A percentile compares a stretch with the other conserved stretches of the same genome.
These are phyloP conservation scores for Nylanderia fulva DNA, from an alignment of 1,140 invertebrate genomes.

Conservation along the genomic window DNA sequence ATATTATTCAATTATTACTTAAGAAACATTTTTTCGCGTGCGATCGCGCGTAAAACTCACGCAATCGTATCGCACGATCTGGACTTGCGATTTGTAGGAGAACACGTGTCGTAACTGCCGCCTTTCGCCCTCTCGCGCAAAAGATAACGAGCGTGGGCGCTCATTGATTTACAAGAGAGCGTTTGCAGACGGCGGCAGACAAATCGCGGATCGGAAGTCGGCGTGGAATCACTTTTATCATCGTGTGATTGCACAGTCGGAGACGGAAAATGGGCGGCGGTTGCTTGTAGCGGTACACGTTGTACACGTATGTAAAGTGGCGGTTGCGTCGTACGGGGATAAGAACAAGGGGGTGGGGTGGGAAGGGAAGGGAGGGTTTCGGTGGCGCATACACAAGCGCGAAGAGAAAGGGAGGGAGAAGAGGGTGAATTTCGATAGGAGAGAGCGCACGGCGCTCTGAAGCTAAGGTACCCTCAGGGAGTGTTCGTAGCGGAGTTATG, in stretches of 20 bases:
- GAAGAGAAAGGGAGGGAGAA: not conserved
- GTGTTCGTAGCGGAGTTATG: conserved; percentile 80
- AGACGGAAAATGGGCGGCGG: conserved; percentile 47
- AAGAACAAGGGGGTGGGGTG: conserved; percentile 33
- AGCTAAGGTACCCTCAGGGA: conserved; percentile 71
- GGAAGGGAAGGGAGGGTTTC: too few relatives aligned
- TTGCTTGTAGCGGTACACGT: conserved; percentile 47
- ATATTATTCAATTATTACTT: too few relatives aligned
- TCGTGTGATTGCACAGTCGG: conserved; percentile 51
- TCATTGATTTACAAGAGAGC: conserved; percentile 57
- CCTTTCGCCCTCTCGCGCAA: not conserved
- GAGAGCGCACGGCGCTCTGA: conserved; percentile 45
- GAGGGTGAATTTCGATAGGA: conserved; percentile 70
- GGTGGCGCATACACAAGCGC: conserved; percentile 35
- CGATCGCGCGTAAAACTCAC: not conserved
- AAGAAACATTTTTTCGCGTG: not conserved
- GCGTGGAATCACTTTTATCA: conserved; percentile 69
- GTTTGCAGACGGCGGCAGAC: conserved; percentile 52
- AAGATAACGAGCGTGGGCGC: conserved; percentile 5
- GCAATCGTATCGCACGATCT: not conserved
- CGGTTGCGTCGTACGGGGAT: conserved; percentile 34
- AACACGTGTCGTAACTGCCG: conserved; percentile 18
- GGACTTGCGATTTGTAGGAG: not conserved
- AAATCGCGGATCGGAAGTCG: conserved; percentile 67
- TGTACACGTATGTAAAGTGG: conserved; percentile 61